These are phyloP conservation scores for Platerodrilus igneus DNA, from an alignment of 2,888 invertebrate species.

Conservation along the genomic window DNA sequence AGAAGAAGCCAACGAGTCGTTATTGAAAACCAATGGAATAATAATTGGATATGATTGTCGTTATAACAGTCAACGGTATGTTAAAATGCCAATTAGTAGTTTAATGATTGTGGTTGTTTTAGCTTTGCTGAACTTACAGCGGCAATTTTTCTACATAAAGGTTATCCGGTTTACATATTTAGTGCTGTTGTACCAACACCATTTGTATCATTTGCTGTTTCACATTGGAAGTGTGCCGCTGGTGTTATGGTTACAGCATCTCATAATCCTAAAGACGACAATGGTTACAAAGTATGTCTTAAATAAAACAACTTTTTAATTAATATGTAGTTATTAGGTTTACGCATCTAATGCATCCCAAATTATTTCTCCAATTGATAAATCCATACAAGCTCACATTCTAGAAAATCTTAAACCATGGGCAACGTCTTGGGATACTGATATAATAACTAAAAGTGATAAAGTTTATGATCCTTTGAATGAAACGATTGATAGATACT, in stretches of 20 bases:
- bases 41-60: slow-evolving; percentile 92
- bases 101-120: slow-evolving; percentile 25
- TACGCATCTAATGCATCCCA: slow-evolving; percentile 95
- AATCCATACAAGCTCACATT: slow-evolving; percentile 76
- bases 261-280: slow-evolving; percentile 94
- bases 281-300: slow-evolving; percentile 78
- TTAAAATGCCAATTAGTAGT: too few relatives aligned
- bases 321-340: slow-evolving; percentile 49
- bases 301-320: slow-evolving; percentile 4
- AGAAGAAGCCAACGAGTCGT: slow-evolving; percentile 54
- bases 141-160: slow-evolving; percentile 65
- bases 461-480: slow-evolving; percentile 63
- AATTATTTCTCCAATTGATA: slow-evolving; percentile 90
- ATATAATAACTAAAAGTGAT: slow-evolving; percentile 50
- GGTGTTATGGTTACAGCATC: slow-evolving; percentile 99
- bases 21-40: slow-evolving; percentile 63
- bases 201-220: slow-evolving; percentile 83
- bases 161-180: slow-evolving; percentile 67
- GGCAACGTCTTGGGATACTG: slow-evolving; percentile 72
- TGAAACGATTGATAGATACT: slow-evolving; percentile 66
- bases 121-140: slow-evolving; percentile 89
- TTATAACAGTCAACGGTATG: slow-evolving; percentile 81
- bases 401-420: slow-evolving; percentile 71
- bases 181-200: slow-evolving; percentile 85
- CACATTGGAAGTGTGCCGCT: slow-evolving; percentile 67